These are phyloP conservation scores for Drosophila conformis DNA, from an alignment of 2,888 invertebrate species.

Conservation along the genomic window DNA sequence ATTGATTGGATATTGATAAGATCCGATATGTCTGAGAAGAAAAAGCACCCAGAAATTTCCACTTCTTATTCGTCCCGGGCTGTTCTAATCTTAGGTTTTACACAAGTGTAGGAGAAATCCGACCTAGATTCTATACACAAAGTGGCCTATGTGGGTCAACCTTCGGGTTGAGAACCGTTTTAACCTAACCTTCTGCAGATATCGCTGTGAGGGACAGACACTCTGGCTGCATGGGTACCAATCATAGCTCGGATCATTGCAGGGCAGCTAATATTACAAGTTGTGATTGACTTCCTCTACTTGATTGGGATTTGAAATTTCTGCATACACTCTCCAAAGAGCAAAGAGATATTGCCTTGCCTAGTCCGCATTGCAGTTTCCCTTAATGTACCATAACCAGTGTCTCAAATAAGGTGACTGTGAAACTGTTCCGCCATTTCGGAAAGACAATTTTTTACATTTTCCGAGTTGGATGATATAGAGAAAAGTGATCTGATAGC, in stretches of 20 bases:
- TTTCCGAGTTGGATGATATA: not conserved
- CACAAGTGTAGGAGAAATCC: too few species aligned
- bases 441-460: not conserved
- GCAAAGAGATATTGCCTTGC: not conserved
- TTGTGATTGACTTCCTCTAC: not conserved
- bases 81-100: too few species aligned
- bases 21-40: not conserved
- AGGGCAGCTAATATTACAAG: not conserved
- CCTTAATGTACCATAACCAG: not conserved
- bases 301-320: not conserved
- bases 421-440: not conserved
- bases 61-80: not conserved
- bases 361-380: not conserved
- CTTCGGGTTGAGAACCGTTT: too few species aligned
- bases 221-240: not conserved
- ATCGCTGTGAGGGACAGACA: rapidly evolving
- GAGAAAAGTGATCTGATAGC: not conserved
- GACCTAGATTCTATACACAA: too few species aligned
- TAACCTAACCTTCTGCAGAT: not conserved
- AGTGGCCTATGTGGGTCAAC: too few species aligned
- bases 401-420: not conserved
- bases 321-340: not conserved
- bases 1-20: not conserved
- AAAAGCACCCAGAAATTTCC: not conserved
- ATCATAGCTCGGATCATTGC: not conserved